A percentile compares a stretch with the other conserved stretches of the same genome.
phyloP scores from a whole-genome alignment of 2,113 vertebrate genomes.

The Argyrosomus japonicus region DNA sequence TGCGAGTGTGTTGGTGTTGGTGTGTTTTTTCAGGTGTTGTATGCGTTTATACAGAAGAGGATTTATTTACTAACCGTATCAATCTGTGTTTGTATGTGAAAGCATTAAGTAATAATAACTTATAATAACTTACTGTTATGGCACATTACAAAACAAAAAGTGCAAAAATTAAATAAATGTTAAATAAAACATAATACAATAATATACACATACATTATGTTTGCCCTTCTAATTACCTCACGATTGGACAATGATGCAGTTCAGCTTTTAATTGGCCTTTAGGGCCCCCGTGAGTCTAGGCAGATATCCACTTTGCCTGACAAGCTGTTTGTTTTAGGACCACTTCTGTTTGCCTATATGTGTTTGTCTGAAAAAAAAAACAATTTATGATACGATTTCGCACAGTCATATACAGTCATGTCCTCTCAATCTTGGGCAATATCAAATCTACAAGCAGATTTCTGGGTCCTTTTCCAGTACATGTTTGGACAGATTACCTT shows the following conservation, averaged over 20 bases:
- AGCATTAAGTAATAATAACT: too few relatives aligned
- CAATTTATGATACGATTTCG: background rate
- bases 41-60: background rate
- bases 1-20: background rate
- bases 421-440: background rate
- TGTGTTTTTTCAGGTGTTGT: background rate
- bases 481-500: background rate
- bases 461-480: background rate
- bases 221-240: too few relatives aligned
- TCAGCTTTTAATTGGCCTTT: slow-evolving; percentile 13
- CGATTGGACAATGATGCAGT: background rate
- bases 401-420: background rate
- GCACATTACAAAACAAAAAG: too few relatives aligned
- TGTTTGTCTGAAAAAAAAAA: too few relatives aligned
- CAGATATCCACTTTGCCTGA: background rate
- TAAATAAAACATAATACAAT: too few relatives aligned
- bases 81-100: too few relatives aligned
- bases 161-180: too few relatives aligned
- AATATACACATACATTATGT: too few relatives aligned
- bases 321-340: background rate
- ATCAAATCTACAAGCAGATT: background rate
- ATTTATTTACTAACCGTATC: too few relatives aligned
- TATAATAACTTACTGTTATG: too few relatives aligned
- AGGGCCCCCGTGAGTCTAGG: too few relatives aligned
- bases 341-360: background rate